Percentiles rank a stretch among this genome's conserved stretches.
Evolutionary conservation across 2,113 vertebrate genomes (phyloP).

Genomic region (Ascaphus truei): DNA sequence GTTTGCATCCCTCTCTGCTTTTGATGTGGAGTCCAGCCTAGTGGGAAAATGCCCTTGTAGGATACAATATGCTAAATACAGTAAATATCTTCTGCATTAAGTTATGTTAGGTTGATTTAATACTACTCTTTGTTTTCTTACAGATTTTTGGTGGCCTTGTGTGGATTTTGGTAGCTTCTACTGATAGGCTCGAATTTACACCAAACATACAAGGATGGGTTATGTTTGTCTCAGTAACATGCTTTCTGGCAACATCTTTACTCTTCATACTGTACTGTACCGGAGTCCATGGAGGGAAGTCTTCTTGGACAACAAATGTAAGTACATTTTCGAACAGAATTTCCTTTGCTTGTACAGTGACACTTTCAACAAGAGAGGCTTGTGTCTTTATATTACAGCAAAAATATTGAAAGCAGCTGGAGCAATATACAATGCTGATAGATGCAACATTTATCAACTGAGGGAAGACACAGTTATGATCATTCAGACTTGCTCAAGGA

Average conservation of each 20-base stretch:
- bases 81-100: too few species aligned
- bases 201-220: constrained; percentile 67
- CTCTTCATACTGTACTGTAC: constrained; percentile 65
- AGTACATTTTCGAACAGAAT: constrained; percentile 32
- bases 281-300: constrained; percentile 57
- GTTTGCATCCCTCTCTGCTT: too few species aligned
- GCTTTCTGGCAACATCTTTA: constrained; percentile 63
- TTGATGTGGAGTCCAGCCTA: too few species aligned
- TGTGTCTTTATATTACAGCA: too few species aligned
- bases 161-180: constrained; percentile 73
- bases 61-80: background rate
- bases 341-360: background rate
- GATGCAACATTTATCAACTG: too few species aligned
- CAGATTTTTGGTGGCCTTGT: constrained; percentile 77
- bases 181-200: accelerated
- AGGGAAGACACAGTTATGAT: too few species aligned
- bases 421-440: too few species aligned
- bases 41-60: background rate
- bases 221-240: constrained; percentile 79
- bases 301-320: constrained; percentile 68
- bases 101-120: too few species aligned
- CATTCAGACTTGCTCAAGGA: too few species aligned
- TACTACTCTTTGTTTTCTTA: background rate
- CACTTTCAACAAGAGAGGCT: too few species aligned
- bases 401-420: too few species aligned